These are phyloP conservation scores for Hoplias malabaricus DNA, from an alignment of 2,113 vertebrate species.

Conservation along the genomic window DNA sequence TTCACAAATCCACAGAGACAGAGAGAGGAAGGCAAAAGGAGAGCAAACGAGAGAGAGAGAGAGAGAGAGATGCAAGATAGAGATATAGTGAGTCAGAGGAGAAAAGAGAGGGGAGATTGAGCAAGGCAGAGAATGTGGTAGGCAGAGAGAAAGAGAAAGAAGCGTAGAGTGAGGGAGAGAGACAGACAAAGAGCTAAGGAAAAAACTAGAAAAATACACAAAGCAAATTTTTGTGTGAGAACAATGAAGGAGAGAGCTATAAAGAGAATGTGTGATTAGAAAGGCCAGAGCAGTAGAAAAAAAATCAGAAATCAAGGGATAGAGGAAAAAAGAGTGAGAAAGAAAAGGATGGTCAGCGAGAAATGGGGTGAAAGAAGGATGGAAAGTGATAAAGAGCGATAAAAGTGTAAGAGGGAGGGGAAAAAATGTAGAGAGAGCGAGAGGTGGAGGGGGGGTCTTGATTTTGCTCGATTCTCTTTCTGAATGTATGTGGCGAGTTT, in stretches of 20 bases:
- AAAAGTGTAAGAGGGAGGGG: neutral
- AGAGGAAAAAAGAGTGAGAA: too few relatives aligned
- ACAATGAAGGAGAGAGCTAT: too few relatives aligned
- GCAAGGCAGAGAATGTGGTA: neutral
- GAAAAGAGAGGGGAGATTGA: neutral
- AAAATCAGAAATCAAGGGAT: too few relatives aligned
- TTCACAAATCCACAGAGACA: constrained; percentile 10
- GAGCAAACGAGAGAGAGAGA: neutral
- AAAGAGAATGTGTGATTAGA: too few relatives aligned
- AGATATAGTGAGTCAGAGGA: too few relatives aligned
- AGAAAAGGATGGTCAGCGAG: too few relatives aligned
- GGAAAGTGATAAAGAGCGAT: too few relatives aligned
- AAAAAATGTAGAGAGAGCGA: too few relatives aligned
- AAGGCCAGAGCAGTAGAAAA: too few relatives aligned
- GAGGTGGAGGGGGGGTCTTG: constrained; percentile 13
- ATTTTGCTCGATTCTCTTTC: constrained; percentile 41
- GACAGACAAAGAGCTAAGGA: neutral
- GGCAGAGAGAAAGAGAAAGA: neutral
- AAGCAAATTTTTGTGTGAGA: too few relatives aligned
- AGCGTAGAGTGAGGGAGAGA: neutral
- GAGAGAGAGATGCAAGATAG: neutral
- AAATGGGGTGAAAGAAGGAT: too few relatives aligned
- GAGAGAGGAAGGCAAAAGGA: neutral
- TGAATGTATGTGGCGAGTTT: constrained; percentile 32
- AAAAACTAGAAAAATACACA: neutral